Base-by-base conservation (phyloP, 2,797 vertebrate species). In the Steatocranus sp. region DNA sequence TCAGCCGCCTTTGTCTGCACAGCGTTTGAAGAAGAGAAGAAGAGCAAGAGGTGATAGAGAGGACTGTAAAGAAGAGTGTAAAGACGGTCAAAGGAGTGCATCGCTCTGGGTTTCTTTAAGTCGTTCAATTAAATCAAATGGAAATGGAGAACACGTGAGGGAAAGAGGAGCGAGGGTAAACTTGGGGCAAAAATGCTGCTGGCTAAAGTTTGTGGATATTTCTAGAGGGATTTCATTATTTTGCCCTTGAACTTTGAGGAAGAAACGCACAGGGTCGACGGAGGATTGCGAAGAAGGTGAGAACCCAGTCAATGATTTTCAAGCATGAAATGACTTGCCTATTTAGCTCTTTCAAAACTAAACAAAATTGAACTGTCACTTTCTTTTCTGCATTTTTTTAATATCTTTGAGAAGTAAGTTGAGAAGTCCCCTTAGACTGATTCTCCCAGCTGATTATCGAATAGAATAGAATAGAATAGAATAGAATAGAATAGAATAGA, bases 161-260 rank as follows among this genome's bases (percentile, higher is more conserved):
- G 53, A 18, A 41, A 79, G 27, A 27, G 68, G 77, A 50, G 75
- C 41, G 54, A 3, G 15, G 86, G 79, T 23, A 83, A 27, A 36
- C 63, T 34, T 20, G 10, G 68, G 41, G 83, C 73, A 34, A 81
- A 41, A 23, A 94, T 93, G 90, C 76, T 81, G 84, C 86, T 85
- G 82, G 87, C 80, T 89, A 89, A 95, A 94, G 88, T 94, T 94
- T 81, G 87, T 87, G 90, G 90, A 89, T 87, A 27, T 91, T 90
- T 94, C 78, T 90, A 74, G 36, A 85, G 81, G 86, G 84, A 79
- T 75, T 88, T 83, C 3, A 0, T 20, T 25, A 30, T 53, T 4
- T 18, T 46, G 61, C 68, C 80, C 82, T 81, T 79, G 49, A 86
- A 92, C 80, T 91, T 90, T 86, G 82, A 51, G 30, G 51, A 70